Evolutionary conservation across 2,888 invertebrate species (phyloP), one percentile per base, ranked within the genome.

Genomic region (Drosophila histrio): DNA sequence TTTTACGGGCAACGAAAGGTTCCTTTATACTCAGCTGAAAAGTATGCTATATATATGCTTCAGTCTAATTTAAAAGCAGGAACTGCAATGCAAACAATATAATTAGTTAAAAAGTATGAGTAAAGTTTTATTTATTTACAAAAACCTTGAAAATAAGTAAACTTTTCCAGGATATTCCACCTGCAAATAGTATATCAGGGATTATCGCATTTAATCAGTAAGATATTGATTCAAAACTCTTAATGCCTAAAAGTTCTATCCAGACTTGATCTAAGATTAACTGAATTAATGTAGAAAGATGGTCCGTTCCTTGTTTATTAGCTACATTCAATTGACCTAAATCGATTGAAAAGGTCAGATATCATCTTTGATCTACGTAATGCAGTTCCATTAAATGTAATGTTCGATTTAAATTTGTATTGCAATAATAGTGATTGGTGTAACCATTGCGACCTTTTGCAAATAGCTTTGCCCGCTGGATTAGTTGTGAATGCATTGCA

Each of bases 401-500:
- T 43, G 44, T 53, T 38, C 21, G 63, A 71, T 76, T 59, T 38
- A 49, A 64, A 62, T 53, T 13, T 47, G 21, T 32, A 47, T 54
- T 66, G 69, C 61, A 60, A 52, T 75, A 41, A 43, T 39, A 22
- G 39, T 49, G 70, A 77, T 73, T 64, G 64, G 49, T 53, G 58
- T 58, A 36, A 36, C 21, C 38, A 24, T 15, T 26, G 3, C 13
- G 34, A 36, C 43, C 36, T 62, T 56, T 39, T 49, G 56, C 56
- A 82, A 85, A 65, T 62, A 65, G 39, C 59, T 44, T 36, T 58
- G 13, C 9, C 13, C 22, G 15, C 26, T 52, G 13, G 41, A 59
- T 49, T 43, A 39, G 26, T 72, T 66, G 8, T 11, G 32, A 30
- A 68, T 78, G 57, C 60, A 84, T 86, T 79, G 64, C 47, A 66